Conservation (phyloP, 2,888 invertebrate genomes). For the Mesochorus sp. region DNA sequence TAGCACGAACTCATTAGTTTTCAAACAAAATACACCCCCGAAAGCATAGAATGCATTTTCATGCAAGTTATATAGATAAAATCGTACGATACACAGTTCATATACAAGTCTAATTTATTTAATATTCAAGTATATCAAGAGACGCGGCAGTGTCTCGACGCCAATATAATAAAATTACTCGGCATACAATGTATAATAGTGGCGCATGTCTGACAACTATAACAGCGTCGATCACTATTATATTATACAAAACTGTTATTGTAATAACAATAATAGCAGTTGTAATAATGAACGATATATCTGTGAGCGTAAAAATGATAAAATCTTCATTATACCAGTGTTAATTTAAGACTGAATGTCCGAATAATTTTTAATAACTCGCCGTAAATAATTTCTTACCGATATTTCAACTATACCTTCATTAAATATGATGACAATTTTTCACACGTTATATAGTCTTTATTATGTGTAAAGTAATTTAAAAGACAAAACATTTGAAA, state of each 20-base stretch:
- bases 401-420: no score
- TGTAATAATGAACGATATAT: neutral
- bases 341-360: no score
- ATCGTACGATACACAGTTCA: neutral
- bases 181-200: no score
- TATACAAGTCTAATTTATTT: no score
- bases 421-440: no score
- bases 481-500: neutral
- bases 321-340: neutral
- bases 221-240: constrained; percentile 1
- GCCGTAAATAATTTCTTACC: no score
- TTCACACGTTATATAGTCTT: no score
- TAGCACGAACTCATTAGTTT: neutral
- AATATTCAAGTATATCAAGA: no score
- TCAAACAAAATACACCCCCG: constrained; percentile 28
- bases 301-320: neutral
- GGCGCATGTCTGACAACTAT: neutral
- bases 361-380: no score
- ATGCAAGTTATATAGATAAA: constrained; percentile 39
- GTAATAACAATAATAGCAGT: neutral
- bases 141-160: no score
- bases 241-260: neutral
- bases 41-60: constrained; percentile 35
- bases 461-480: no score
- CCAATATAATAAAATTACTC: no score